A percentile compares a stretch with the other conserved stretches of the same genome.
Conservation (phyloP, 2,888 invertebrate species). For the Chloroclystis v-ata region DNA sequence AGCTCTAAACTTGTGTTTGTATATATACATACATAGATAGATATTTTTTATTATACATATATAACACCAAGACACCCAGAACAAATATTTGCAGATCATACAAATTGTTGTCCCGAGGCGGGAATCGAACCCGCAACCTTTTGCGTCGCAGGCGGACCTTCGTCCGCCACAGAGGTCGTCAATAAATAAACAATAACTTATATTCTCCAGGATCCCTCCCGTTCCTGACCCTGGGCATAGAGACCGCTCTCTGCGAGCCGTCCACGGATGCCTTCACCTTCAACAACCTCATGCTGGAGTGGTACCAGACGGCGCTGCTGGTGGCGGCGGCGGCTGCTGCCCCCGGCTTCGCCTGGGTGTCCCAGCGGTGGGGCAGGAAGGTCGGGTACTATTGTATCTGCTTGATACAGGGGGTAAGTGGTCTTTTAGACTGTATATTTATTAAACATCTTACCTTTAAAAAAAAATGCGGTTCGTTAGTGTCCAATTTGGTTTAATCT, state of each 20-base stretch:
- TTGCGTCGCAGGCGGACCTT: too few species aligned
- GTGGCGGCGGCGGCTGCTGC: slow-evolving; percentile 42
- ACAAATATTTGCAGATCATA: too few species aligned
- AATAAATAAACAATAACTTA: background rate
- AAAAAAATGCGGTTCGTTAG: too few species aligned
- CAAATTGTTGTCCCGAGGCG: too few species aligned
- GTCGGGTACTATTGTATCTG: slow-evolving; percentile 51
- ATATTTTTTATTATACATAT: too few species aligned
- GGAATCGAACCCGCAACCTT: too few species aligned
- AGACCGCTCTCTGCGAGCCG: slow-evolving; percentile 47
- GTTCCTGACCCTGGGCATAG: slow-evolving; percentile 63
- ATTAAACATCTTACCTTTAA: background rate
- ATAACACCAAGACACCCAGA: too few species aligned
- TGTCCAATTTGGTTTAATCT: background rate
- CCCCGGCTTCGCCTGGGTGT: slow-evolving; percentile 42
- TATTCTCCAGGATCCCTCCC: slow-evolving; percentile 52
- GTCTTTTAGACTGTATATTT: background rate
- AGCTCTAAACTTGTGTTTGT: too few species aligned
- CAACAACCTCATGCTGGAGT: slow-evolving; percentile 44
- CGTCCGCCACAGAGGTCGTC: too few species aligned
- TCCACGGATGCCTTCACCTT: slow-evolving; percentile 46
- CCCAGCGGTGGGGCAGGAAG: slow-evolving; percentile 50
- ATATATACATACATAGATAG: too few species aligned
- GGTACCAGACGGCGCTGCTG: slow-evolving; percentile 52
- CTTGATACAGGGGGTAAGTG: slow-evolving; percentile 59